Percentiles rank a stretch among this genome's conserved stretches.
Conservation (phyloP, 2,888 invertebrate species). For the Diploptera punctata region DNA sequence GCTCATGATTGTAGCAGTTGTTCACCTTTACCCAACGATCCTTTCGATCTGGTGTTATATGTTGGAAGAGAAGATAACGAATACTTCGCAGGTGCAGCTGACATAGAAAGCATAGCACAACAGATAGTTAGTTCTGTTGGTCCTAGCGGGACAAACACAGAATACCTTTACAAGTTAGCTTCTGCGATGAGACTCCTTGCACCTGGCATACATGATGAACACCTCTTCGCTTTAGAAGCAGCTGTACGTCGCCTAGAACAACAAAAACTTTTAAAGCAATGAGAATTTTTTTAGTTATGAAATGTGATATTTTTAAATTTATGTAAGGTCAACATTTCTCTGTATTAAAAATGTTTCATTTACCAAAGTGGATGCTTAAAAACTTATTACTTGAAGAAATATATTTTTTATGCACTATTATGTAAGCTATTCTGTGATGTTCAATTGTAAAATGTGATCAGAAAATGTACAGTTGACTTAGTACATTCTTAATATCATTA, state of each 20-base stretch:
- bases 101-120: constrained; percentile 76
- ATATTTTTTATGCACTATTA: constrained; percentile 11
- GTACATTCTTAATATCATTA: too few species aligned
- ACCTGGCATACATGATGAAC: constrained; percentile 75
- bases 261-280: neutral
- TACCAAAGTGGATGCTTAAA: too few species aligned
- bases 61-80: constrained; percentile 83
- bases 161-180: constrained; percentile 88
- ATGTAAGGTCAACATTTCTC: too few species aligned
- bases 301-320: neutral
- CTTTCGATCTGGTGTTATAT: constrained; percentile 78
- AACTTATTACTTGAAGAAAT: neutral
- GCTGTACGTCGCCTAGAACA: constrained; percentile 54
- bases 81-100: constrained; percentile 78
- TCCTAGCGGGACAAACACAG: constrained; percentile 89
- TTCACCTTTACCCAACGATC: constrained; percentile 50
- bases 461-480: too few species aligned
- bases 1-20: constrained; percentile 8
- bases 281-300: neutral
- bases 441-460: neutral
- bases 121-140: constrained; percentile 78
- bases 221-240: constrained; percentile 75
- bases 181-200: constrained; percentile 77
- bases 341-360: too few species aligned
- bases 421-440: neutral